Conservation (phyloP, 2,888 invertebrate genomes). For the Ophioninae sp. region DNA sequence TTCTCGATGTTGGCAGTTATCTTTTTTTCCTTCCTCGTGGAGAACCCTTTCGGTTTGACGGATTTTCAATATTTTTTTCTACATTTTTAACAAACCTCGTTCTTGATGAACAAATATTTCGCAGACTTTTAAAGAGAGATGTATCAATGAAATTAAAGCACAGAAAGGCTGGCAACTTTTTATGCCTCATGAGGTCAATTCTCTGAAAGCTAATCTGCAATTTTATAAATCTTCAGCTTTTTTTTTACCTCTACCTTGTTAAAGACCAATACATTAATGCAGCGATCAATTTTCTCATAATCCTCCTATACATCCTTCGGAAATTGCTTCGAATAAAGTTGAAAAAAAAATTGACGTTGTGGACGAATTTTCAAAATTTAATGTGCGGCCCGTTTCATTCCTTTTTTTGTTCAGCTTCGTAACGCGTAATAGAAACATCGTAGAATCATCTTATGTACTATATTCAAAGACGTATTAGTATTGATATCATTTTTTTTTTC, state of each 20-base stretch:
- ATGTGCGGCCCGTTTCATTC: constrained; percentile 15
- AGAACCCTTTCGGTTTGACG: background rate
- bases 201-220: background rate
- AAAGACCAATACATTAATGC: background rate
- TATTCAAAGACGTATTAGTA: constrained; percentile 35
- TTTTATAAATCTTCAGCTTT: background rate
- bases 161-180: background rate
- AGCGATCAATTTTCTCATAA: background rate
- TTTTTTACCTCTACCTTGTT: background rate
- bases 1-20: background rate
- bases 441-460: constrained; percentile 43
- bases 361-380: constrained; percentile 47
- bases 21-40: background rate
- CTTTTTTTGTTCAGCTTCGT: constrained; percentile 19
- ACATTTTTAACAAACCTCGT: background rate
- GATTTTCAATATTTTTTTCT: background rate
- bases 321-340: constrained; percentile 16
- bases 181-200: background rate
- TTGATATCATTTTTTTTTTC: constrained; percentile 46
- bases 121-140: background rate
- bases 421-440: constrained; percentile 51
- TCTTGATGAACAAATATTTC: background rate
- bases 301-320: constrained; percentile 21
- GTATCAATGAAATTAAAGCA: background rate
- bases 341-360: constrained; percentile 31